Conservation (phyloP, 2,113 vertebrate genomes). For the Octodon degus region DNA sequence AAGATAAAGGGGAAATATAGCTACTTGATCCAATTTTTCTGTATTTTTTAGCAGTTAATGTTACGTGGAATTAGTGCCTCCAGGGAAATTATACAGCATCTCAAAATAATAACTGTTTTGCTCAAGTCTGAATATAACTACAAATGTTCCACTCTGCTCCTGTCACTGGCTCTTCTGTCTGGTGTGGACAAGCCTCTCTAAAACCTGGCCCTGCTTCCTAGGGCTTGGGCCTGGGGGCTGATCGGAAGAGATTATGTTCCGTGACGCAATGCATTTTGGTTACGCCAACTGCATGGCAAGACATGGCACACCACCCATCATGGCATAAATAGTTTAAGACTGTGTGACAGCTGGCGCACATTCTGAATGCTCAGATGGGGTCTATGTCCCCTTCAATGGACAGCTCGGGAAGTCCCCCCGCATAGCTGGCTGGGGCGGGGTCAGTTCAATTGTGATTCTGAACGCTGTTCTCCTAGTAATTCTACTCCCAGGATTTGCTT, state of each 20-base stretch:
- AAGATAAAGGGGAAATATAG: neutral
- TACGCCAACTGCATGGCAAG: neutral
- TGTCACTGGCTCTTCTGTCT: neutral
- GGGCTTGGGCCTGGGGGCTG: neutral
- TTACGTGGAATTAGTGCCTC: neutral
- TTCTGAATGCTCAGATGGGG: neutral
- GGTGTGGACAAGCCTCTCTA: neutral
- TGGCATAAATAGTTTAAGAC: slow-evolving; percentile 12
- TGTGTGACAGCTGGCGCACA: neutral
- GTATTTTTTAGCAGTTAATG: neutral
- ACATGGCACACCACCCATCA: neutral
- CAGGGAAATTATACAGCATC: neutral
- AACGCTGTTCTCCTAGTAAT: neutral
- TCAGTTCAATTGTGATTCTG: neutral
- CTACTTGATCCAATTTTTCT: neutral
- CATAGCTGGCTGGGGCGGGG: neutral
- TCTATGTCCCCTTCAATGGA: neutral
- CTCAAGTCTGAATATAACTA: neutral
- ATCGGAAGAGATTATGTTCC: neutral
- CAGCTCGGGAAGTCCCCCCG: neutral
- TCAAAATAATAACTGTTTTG: neutral
- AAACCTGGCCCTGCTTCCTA: neutral
- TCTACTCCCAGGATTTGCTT: neutral
- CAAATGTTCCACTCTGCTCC: neutral
- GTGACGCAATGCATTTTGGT: neutral